A percentile compares a stretch with the other conserved stretches of the same genome.
These are phyloP conservation scores for Spea multiplicata DNA, from an alignment of 2,113 vertebrate species.

Conservation along the genomic window DNA sequence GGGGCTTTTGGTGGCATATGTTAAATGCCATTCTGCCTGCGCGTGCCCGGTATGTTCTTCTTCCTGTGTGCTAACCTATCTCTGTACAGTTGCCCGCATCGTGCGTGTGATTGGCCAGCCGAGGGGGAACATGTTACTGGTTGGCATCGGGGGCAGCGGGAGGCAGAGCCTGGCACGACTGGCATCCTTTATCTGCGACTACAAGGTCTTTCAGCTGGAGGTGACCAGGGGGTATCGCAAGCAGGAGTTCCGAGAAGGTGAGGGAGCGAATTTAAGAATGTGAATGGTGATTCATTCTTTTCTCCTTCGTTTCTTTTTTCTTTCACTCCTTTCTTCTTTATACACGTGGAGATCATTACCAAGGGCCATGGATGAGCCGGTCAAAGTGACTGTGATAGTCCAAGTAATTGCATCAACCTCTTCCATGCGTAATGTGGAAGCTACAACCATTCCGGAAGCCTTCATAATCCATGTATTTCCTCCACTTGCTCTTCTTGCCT, in stretches of 20 bases:
- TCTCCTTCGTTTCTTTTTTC: background rate
- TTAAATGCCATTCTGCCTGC: background rate
- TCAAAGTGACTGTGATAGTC: too few species aligned
- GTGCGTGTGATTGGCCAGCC: slow-evolving; percentile 85
- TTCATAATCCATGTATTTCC: background rate
- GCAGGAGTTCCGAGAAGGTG: slow-evolving; percentile 85
- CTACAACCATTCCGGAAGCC: background rate
- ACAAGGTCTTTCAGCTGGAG: slow-evolving; percentile 80
- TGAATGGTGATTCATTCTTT: background rate
- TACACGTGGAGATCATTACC: too few species aligned
- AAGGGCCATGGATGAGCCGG: too few species aligned
- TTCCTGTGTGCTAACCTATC: background rate
- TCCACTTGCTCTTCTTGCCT: background rate
- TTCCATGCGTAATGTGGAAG: too few species aligned
- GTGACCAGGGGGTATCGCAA: slow-evolving; percentile 81
- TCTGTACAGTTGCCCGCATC: slow-evolving; percentile 68
- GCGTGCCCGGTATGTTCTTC: background rate
- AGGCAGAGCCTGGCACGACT: slow-evolving; percentile 80
- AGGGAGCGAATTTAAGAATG: background rate
- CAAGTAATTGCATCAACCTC: too few species aligned
- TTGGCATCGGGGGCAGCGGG: slow-evolving; percentile 84
- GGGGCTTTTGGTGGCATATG: slow-evolving; percentile 16
- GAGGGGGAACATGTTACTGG: slow-evolving; percentile 83
- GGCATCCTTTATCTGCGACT: slow-evolving; percentile 77
- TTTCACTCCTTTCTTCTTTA: background rate